Evolutionary conservation across 2,888 invertebrate genomes (phyloP), one percentile per base, ranked within the genome.

Genomic region (Lissonota sp.): DNA sequence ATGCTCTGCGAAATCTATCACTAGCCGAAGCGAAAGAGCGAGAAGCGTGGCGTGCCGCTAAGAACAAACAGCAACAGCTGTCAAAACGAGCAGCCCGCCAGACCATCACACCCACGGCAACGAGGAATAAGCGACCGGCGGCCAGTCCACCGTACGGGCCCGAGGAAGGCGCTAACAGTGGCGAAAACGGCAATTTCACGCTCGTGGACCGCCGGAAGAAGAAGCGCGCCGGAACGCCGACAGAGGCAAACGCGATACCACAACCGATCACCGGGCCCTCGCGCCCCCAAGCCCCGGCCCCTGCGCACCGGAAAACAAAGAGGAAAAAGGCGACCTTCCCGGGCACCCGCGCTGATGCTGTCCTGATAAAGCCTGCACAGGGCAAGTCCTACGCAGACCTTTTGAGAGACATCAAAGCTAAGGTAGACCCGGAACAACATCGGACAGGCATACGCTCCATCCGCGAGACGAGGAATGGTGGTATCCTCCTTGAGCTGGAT

Each of bases 341-440:
- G 12, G 12, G 60, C 3, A 8, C 12, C 6, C 51, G 57, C 16
- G 8, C 71, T 2, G 57, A 73, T 4, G 73, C 73, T 1, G 79
- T 79, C 6, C 79, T 79, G 5, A 66, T 73, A 42, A 49, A 62
- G 46, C 73, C 72, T n/a, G 71, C 67, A 39, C 44, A 72, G 8
- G 80, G 83, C 4, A 78, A 72, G 58, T 63, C 83, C 16, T 79
- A 78, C 58, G 80, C 80, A 14, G 63, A 83, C 7, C 60, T 80
- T 1, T 49, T 80, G 6, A 60, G 14, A n/a, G 53, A 67, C 7
- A 74, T 80, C 26, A 70, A 57, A 42, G n/a, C 51, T 0, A 58
- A 71, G 51, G 58, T 79, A 4, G 69, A 79, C 8, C 70, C 78
- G 0, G 72, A 71, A 46, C 62, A 75, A 6, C 39, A 53, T 0